Conservation (phyloP, 2,113 vertebrate genomes). For the Tympanuchus pallidicinctus region DNA sequence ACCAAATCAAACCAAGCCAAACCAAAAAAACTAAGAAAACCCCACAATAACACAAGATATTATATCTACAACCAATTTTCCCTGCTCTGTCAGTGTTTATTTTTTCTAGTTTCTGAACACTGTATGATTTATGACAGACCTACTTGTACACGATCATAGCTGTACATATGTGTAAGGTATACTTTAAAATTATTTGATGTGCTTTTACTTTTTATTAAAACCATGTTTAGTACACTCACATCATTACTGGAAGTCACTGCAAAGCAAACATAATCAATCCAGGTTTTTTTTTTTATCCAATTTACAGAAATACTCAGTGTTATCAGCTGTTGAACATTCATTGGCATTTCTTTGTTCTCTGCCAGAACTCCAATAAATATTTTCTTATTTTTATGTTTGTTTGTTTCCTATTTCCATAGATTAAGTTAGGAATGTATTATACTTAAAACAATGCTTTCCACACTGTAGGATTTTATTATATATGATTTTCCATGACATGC, state of each 20-base stretch:
- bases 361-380: background rate
- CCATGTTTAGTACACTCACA: no score
- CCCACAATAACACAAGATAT: no score
- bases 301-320: background rate
- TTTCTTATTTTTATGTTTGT: background rate
- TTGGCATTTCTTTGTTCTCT: background rate
- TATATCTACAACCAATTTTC: background rate
- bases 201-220: background rate
- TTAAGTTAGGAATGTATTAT: background rate
- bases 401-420: background rate
- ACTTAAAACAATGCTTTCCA: background rate
- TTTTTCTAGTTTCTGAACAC: background rate
- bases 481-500: background rate
- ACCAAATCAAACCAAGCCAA: background rate
- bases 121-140: accelerated
- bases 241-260: background rate
- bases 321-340: background rate
- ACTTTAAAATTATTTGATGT: background rate
- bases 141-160: accelerated
- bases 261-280: background rate
- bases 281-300: background rate
- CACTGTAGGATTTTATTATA: background rate
- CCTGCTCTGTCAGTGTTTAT: background rate
- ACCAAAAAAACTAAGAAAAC: background rate
- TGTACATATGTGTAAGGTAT: background rate